A percentile compares a stretch with the other conserved stretches of the same genome.
Conservation (phyloP, 2,113 vertebrate species). For the Chamaea fasciata region DNA sequence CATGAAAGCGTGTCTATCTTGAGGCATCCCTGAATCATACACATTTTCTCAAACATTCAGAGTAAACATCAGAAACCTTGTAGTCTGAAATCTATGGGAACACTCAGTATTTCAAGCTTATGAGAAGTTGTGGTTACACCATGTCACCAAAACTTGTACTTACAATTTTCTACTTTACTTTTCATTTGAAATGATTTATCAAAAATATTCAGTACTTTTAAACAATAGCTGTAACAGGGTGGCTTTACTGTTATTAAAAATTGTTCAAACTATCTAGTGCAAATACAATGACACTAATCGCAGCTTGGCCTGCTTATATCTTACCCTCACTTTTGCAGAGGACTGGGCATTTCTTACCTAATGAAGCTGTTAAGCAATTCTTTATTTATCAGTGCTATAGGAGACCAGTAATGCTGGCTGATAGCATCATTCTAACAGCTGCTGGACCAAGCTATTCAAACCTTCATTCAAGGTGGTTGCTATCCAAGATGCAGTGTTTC, state of each 20-base stretch:
- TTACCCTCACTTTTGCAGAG: background rate
- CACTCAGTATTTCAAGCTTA: background rate
- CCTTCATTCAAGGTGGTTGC: background rate
- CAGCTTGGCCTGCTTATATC: background rate
- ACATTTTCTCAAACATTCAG: background rate
- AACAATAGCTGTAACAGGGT: background rate
- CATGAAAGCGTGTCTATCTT: background rate
- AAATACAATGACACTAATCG: background rate
- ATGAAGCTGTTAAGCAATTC: background rate
- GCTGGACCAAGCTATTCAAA: background rate
- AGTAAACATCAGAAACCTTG: background rate
- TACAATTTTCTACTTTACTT: background rate
- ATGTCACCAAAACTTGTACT: background rate
- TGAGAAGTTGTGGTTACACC: background rate
- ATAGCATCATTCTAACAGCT: background rate
- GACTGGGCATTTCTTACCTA: background rate
- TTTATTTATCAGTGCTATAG: background rate
- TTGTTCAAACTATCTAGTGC: background rate
- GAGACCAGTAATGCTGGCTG: background rate
- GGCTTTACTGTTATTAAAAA: background rate
- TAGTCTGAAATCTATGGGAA: background rate
- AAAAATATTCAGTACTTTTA: background rate
- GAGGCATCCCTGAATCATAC: background rate
- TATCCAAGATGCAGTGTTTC: background rate
- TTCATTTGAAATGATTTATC: background rate